A percentile compares a stretch with the other conserved stretches of the same genome.
These are phyloP conservation scores for Eciton burchellii DNA, from an alignment of 1,140 invertebrate genomes.

Conservation along the genomic window DNA sequence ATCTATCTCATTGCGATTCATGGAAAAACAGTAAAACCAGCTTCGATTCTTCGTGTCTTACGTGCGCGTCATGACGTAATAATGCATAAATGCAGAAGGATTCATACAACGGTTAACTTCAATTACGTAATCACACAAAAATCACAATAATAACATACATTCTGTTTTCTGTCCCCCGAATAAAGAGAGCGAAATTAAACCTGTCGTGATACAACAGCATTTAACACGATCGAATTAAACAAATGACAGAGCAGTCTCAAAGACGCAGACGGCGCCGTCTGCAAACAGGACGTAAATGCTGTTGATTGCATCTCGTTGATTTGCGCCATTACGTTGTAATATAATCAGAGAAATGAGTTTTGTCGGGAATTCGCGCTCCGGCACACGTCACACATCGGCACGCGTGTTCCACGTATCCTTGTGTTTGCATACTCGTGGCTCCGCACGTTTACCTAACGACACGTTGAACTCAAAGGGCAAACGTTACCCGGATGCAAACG, in stretches of 20 bases:
- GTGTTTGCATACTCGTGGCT: slow-evolving; percentile 30
- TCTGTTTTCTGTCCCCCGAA: no score
- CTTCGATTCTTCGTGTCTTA: no score
- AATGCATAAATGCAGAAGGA: no score
- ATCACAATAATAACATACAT: no score
- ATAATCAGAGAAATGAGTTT: slow-evolving; percentile 46
- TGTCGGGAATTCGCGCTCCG: slow-evolving; percentile 34
- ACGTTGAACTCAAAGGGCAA: slow-evolving; percentile 71
- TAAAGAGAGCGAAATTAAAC: no score
- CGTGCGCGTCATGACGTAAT: no score
- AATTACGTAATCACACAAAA: no score
- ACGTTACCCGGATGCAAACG: slow-evolving; percentile 69
- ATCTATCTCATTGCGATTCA: no score
- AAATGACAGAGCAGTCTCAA: neutral
- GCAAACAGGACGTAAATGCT: neutral
- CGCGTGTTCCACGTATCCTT: slow-evolving; percentile 33
- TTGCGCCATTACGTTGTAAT: neutral
- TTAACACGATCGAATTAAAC: no score
- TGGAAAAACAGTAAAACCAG: no score
- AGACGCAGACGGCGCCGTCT: neutral
- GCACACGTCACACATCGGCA: slow-evolving; percentile 25
- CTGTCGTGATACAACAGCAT: no score
- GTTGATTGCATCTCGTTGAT: neutral
- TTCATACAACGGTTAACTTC: no score
- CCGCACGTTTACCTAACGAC: slow-evolving; percentile 65